Percentiles rank a stretch among this genome's conserved stretches.
Conservation (phyloP, 2,888 invertebrate species). For the Apotomis betuletana region DNA sequence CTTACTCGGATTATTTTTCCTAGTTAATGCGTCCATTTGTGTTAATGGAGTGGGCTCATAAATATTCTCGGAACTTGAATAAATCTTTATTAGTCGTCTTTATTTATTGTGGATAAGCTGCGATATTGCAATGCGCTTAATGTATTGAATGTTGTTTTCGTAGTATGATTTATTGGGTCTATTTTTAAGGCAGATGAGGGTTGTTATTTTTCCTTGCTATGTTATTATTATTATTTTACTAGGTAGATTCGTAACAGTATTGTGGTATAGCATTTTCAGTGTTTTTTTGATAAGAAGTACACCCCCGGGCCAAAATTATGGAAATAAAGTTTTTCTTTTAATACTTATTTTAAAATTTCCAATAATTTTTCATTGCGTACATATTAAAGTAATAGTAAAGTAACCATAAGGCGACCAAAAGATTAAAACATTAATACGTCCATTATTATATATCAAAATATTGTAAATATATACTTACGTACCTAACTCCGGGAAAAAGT, state of each 20-base stretch:
- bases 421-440: too few species aligned
- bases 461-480: too few species aligned
- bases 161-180: constrained; percentile 19
- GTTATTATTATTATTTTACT: background rate
- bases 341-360: too few species aligned
- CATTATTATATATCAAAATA: too few species aligned
- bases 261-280: background rate
- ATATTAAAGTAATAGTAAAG: too few species aligned
- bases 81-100: constrained; percentile 48
- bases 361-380: too few species aligned
- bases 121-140: constrained; percentile 27
- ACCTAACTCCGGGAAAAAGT: too few species aligned
- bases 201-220: background rate
- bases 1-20: constrained; percentile 52
- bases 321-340: too few species aligned
- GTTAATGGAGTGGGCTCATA: constrained; percentile 49
- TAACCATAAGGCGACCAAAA: too few species aligned
- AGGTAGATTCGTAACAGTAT: background rate
- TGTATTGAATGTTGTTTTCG: constrained; percentile 41
- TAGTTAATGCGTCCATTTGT: constrained; percentile 52
- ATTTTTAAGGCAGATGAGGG: constrained; percentile 19
- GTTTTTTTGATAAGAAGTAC: too few species aligned
- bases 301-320: too few species aligned
- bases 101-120: constrained; percentile 44
- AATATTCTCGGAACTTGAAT: constrained; percentile 47